Percentiles rank a stretch among this genome's conserved stretches.
These are phyloP conservation scores for Talpa occidentalis DNA, from an alignment of 2,113 vertebrate species.

Conservation along the genomic window DNA sequence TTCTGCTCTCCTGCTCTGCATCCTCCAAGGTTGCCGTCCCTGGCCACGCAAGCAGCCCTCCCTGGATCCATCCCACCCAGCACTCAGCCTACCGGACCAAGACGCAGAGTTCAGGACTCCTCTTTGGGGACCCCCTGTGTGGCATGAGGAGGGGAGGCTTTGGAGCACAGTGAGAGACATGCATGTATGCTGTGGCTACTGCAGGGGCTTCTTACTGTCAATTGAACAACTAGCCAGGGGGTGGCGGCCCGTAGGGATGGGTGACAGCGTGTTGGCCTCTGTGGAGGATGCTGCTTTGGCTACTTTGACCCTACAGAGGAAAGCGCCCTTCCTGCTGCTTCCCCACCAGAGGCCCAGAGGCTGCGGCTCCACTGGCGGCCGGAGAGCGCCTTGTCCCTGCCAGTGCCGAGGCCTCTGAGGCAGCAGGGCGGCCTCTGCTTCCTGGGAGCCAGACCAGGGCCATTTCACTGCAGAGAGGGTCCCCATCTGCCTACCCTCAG, in stretches of 20 bases:
- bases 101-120: background rate
- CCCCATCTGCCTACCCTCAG: background rate
- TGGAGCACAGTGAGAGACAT: slow-evolving; percentile 38
- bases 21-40: background rate
- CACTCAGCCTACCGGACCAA: background rate
- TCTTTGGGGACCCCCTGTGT: background rate
- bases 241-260: slow-evolving; percentile 8
- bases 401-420: background rate
- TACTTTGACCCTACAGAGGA: no score
- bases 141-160: background rate
- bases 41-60: background rate
- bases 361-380: background rate
- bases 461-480: background rate
- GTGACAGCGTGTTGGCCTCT: no score
- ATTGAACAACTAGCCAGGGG: slow-evolving; percentile 65
- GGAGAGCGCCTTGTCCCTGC: background rate
- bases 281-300: background rate
- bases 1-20: background rate
- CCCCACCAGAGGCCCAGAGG: background rate
- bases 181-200: slow-evolving; percentile 1
- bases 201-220: background rate
- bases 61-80: accelerated
- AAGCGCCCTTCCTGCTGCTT: no score
- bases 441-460: background rate
- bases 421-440: background rate